A percentile compares a stretch with the other conserved stretches of the same genome.
Evolutionary conservation across 2,888 invertebrate genomes (phyloP).

Genomic region (Drosophila crucigera): DNA sequence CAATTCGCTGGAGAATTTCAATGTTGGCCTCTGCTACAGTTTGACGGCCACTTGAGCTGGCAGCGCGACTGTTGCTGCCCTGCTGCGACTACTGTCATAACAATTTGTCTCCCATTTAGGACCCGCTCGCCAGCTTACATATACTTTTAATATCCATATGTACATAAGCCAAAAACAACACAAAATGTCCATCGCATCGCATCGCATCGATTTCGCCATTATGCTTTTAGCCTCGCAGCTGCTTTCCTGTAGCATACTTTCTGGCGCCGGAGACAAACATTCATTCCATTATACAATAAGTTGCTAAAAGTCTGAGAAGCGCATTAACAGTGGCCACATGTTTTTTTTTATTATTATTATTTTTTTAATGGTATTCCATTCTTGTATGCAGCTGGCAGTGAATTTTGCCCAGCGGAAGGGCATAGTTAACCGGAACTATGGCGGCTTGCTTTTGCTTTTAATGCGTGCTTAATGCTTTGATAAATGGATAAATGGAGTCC

Average conservation of each 20-base stretch:
- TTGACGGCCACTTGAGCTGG: constrained; percentile 37
- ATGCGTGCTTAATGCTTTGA: constrained; percentile 42
- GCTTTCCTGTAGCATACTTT: constrained; percentile 7
- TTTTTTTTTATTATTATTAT: not conserved
- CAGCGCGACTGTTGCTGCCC: constrained; percentile 22
- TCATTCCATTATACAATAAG: constrained; percentile 25
- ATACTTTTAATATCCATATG: not conserved
- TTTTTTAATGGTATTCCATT: constrained; percentile 4
- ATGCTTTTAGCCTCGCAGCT: not conserved
- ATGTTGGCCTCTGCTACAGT: constrained; percentile 44
- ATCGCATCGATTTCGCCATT: constrained; percentile 17
- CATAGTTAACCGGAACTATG: constrained; percentile 37
- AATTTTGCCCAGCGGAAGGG: constrained; percentile 19
- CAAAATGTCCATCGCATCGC: constrained; percentile 12
- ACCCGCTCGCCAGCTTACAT: constrained; percentile 9
- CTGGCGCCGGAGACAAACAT: constrained; percentile 2
- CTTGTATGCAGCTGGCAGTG: constrained; percentile 17
- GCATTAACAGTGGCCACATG: constrained; percentile 27
- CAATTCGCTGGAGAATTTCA: constrained; percentile 65
- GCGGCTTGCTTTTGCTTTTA: constrained; percentile 30
- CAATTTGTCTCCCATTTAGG: constrained; percentile 14
- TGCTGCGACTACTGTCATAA: constrained; percentile 31
- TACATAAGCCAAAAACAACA: not conserved
- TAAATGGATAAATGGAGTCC: constrained; percentile 33
- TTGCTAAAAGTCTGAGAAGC: constrained; percentile 7